Conservation (phyloP, 2,113 vertebrate species). For the Okapia johnstoni region DNA sequence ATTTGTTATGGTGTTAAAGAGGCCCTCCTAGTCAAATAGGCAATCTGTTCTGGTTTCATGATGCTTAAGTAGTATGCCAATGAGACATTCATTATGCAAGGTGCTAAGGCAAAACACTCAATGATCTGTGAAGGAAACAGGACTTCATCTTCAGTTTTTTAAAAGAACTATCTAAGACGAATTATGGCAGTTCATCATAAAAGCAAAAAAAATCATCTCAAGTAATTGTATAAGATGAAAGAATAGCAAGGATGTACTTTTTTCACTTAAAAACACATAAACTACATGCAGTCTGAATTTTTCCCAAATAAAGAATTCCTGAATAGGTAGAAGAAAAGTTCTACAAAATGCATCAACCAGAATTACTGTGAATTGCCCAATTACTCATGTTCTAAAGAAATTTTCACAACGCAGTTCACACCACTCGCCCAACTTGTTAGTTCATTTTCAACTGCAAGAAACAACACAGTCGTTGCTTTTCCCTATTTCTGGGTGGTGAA, state of each 20-base stretch:
- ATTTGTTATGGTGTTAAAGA: neutral
- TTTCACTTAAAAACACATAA: slow-evolving; percentile 69
- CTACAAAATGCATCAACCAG: neutral
- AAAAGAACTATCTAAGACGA: slow-evolving; percentile 74
- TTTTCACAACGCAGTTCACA: slow-evolving; percentile 23
- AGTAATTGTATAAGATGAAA: slow-evolving; percentile 74
- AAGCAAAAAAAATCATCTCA: slow-evolving; percentile 48
- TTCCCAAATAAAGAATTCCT: neutral
- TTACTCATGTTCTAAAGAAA: slow-evolving; percentile 51
- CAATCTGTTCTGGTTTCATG: slow-evolving; percentile 32
- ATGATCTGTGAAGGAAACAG: slow-evolving; percentile 62
- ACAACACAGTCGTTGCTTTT: neutral
- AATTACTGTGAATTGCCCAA: slow-evolving; percentile 39
- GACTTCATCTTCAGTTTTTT: slow-evolving; percentile 72
- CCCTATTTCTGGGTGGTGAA: neutral
- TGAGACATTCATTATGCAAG: slow-evolving; percentile 76
- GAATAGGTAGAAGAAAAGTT: slow-evolving; percentile 44
- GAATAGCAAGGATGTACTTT: slow-evolving; percentile 41
- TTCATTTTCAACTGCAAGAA: slow-evolving; percentile 31
- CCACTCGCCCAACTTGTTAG: slow-evolving; percentile 26
- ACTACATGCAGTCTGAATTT: slow-evolving; percentile 69
- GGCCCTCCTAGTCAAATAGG: neutral
- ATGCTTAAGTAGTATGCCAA: slow-evolving; percentile 64
- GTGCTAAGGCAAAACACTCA: slow-evolving; percentile 66
- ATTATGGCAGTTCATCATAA: slow-evolving; percentile 61